Conservation (phyloP, 2,888 invertebrate genomes). For the Ectemnius continuus region DNA sequence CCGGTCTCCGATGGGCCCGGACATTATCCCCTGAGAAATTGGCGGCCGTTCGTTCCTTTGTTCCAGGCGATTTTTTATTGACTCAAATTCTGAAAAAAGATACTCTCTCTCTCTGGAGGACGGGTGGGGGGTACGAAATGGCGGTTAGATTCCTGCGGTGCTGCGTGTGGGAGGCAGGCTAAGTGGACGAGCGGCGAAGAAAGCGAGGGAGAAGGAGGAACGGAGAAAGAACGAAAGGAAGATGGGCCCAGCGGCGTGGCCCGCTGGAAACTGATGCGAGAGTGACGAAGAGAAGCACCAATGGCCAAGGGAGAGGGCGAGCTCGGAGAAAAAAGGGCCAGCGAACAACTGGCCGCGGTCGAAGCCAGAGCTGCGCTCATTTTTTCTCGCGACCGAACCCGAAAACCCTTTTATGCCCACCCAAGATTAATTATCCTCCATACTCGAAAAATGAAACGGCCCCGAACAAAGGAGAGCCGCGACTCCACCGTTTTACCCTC, state of each 20-base stretch:
- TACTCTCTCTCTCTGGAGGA: slow-evolving; percentile 21
- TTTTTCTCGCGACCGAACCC: slow-evolving; percentile 76
- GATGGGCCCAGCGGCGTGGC: slow-evolving; percentile 32
- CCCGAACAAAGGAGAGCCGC: slow-evolving; percentile 62
- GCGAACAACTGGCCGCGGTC: slow-evolving; percentile 63
- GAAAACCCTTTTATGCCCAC: slow-evolving; percentile 76
- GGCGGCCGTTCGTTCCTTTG: slow-evolving; percentile 67
- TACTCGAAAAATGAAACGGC: slow-evolving; percentile 76
- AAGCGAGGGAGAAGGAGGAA: slow-evolving; percentile 32
- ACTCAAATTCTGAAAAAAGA: slow-evolving; percentile 70
- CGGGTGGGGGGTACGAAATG: slow-evolving; percentile 43
- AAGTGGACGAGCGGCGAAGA: slow-evolving; percentile 54
- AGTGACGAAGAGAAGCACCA: slow-evolving; percentile 52
- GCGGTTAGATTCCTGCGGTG: slow-evolving; percentile 57
- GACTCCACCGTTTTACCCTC: slow-evolving; percentile 36
- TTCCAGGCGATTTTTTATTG: slow-evolving; percentile 74
- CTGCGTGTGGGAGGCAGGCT: slow-evolving; percentile 62
- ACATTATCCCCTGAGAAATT: slow-evolving; percentile 74
- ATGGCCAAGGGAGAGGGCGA: slow-evolving; percentile 37
- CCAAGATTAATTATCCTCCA: slow-evolving; percentile 77
- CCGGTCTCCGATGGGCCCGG: slow-evolving; percentile 49
- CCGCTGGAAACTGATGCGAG: slow-evolving; percentile 27
- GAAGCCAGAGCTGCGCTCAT: slow-evolving; percentile 69
- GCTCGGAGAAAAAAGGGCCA: slow-evolving; percentile 53
- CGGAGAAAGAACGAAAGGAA: slow-evolving; percentile 36